phyloP scores from a whole-genome alignment of 2,888 invertebrate genomes.

The Hymenopus coronatus region DNA sequence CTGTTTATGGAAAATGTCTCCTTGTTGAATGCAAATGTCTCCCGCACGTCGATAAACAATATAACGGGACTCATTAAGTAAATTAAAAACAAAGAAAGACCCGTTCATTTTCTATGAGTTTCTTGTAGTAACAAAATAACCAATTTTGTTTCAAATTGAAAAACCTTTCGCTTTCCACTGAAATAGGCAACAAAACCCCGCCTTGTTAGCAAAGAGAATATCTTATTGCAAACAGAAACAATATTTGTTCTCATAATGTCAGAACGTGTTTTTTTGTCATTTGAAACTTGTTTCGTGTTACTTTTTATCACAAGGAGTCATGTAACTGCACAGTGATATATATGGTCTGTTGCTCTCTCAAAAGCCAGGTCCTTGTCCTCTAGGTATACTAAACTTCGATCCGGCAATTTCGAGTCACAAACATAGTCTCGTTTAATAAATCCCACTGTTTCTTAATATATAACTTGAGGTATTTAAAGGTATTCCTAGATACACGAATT shows the following conservation, averaged over 20 bases:
- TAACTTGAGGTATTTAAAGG: no score
- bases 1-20: neutral
- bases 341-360: no score
- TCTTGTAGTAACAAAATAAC: neutral
- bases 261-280: neutral
- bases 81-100: neutral
- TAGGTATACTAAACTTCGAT: no score
- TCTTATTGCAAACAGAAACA: neutral
- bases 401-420: no score
- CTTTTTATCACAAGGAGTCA: no score
- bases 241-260: neutral
- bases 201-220: no score
- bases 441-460: no score
- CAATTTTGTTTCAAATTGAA: neutral
- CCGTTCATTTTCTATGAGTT: no score
- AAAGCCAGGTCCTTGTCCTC: no score
- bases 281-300: neutral
- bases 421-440: no score
- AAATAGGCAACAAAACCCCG: neutral
- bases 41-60: neutral
- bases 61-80: neutral
- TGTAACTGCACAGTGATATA: no score
- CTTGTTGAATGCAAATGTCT: neutral
- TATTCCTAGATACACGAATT: no score
- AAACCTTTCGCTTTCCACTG: neutral